Evolutionary conservation across 2,888 invertebrate species (phyloP), one percentile per base, ranked within the genome.

Genomic region (Ochropleura plecta): DNA sequence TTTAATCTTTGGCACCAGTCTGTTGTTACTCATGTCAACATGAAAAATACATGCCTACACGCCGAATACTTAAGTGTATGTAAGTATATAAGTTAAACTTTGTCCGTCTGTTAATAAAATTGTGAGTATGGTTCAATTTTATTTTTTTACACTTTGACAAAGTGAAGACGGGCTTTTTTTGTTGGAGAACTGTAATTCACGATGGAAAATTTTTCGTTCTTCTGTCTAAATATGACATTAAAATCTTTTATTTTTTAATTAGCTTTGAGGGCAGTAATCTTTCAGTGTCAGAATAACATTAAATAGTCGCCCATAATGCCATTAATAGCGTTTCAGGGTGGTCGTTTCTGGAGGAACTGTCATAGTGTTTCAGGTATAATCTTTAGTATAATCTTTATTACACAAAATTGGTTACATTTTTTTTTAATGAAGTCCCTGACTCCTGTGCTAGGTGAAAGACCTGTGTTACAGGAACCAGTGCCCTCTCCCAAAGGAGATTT

Each of bases 21-120:
- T 83, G 83, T 86, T 84, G 82, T 86, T 87, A 85, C 87, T 87
- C 91, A 89, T 92, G 91, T 93, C 92, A 92, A 92, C 90, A 89
- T 85, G 85, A 83, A 86, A 67, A 73, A 77, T 73, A 88, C 66
- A 81, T 79, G 74, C 49, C 62, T 73, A 73, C 73, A 78, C 67
- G 81, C 78, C 84, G 62, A 70, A 70, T 42, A 78, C 60, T 18
- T 44, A 64, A 42, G 42, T 74, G 16, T n/a, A n/a, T 0, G 6
- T 66, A 62, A 57, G 12, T 59, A 64, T 77, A 48, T 59, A 77
- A 44, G 5, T 53, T 3, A 64, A 44, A 12, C n/a, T 51, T 51
- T 73, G 70, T 85, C 82, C 70, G 83, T 88, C 77, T 80, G 83
- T 77, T 74, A 10, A 16, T 12, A 55, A 55, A 42, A 73, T 42